Conservation (phyloP, 2,113 vertebrate genomes). For the Anolis sagrei region DNA sequence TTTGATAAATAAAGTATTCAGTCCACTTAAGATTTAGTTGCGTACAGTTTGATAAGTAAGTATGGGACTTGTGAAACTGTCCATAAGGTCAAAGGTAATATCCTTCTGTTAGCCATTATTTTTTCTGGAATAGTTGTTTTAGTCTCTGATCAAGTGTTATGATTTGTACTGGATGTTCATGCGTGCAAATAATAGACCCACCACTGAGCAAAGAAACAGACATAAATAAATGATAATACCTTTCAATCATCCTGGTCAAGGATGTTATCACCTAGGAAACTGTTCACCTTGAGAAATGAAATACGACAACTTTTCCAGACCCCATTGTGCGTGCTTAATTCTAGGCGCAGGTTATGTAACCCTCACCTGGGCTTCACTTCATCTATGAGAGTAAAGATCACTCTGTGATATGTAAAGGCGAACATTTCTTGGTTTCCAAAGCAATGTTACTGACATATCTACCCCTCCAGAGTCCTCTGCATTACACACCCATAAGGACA, state of each 20-base stretch:
- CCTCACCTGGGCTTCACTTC: slow-evolving; percentile 53
- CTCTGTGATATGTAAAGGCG: not conserved
- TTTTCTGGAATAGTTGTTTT: slow-evolving; percentile 18
- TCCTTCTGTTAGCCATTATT: not conserved
- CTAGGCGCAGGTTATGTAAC: slow-evolving; percentile 53
- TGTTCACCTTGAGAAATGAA: slow-evolving; percentile 46
- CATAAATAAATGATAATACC: slow-evolving; percentile 59
- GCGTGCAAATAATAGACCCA: slow-evolving; percentile 45
- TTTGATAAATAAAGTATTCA: not conserved
- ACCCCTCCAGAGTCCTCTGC: not conserved
- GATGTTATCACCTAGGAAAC: slow-evolving; percentile 42
- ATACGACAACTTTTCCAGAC: slow-evolving; percentile 59
- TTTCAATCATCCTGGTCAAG: slow-evolving; percentile 55
- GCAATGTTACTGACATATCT: slow-evolving; percentile 1
- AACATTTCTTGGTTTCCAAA: slow-evolving; percentile 16
- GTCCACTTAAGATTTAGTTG: not conserved
- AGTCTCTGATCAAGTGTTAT: slow-evolving; percentile 25
- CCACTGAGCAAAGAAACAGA: slow-evolving; percentile 55
- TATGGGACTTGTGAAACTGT: not conserved
- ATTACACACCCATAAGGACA: not conserved
- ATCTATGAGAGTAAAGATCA: slow-evolving; percentile 33
- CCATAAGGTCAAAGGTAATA: not conserved
- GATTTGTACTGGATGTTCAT: slow-evolving; percentile 32
- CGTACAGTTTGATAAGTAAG: not conserved
- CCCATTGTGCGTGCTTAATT: slow-evolving; percentile 54